Base-by-base conservation (phyloP, 2,888 invertebrate species). In the Maniola hyperantus region DNA sequence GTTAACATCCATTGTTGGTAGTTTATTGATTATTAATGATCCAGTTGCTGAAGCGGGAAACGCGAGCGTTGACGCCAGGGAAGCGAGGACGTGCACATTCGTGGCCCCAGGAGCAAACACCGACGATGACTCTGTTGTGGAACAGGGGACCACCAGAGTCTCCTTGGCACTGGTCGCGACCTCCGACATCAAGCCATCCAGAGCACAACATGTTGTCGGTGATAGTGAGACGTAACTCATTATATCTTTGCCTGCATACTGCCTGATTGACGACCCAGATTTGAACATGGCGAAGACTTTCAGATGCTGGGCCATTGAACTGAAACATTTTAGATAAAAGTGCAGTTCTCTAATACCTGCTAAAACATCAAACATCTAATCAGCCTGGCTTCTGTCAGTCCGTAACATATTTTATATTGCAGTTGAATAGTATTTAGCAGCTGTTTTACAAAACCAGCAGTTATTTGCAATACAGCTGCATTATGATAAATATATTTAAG, bases 111-210 rank as follows among this genome's bases (percentile, higher is more conserved):
- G 87, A 76, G 71, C 82, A 39, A 0, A 60, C 6, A 76, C 74
- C 8, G 54, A 71, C 68, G 6, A 86, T 74, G 2, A 82, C 67
- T 4, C 69, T 67, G 65, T 83, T 82, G 76, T 88, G 85, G 72
- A 82, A 76, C 7, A 87, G 79, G 39, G 88, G 87, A 44, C 88
- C 83, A 1, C 88, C 89, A 34, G 82, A 81, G 73, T 87, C 88
- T 1, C 84, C 84, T 64, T 78, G 79, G 78, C 88, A 89, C 76
- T 85, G 84, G 69, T 83, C 88, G 33, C 87, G 84, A 36, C 88
- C 87, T 6, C 87, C 86, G 0, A 83, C 81, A 59, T 83, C 80
- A 51, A 85, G 73, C 79, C 79, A 81, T 2, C 85, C 87, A 10
- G 84, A 77, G 74, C 87, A 88, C 67, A 87, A 39, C 85, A 86